phyloP scores from a whole-genome alignment of 1,140 invertebrate genomes.

The Bombus waltoni region DNA sequence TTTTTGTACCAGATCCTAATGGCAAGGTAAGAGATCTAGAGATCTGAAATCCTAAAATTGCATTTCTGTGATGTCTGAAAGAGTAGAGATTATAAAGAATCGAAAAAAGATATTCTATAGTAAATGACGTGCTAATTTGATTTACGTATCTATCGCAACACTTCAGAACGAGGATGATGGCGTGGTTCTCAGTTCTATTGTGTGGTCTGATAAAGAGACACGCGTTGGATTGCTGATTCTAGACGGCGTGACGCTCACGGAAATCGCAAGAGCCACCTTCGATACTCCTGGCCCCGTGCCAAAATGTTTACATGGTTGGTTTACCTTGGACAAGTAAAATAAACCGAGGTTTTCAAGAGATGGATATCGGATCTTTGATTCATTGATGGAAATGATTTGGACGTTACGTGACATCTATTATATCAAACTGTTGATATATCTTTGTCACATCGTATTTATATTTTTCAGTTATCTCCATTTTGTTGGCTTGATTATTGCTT shows the following conservation, averaged over 20 bases:
- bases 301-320: slow-evolving; percentile 93
- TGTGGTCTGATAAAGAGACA: slow-evolving; percentile 86
- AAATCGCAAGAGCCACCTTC: slow-evolving; percentile 88
- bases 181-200: slow-evolving; percentile 87
- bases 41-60: background rate
- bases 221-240: slow-evolving; percentile 87
- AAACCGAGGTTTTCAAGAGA: background rate
- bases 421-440: background rate
- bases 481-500: background rate
- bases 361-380: background rate
- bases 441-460: background rate
- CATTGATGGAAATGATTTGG: background rate
- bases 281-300: slow-evolving; percentile 88
- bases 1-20: slow-evolving; percentile 90
- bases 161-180: slow-evolving; percentile 89
- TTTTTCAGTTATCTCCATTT: background rate
- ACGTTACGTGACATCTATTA: background rate
- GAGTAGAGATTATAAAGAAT: background rate
- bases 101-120: no score
- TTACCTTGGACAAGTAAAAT: slow-evolving; percentile 76
- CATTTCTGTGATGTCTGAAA: background rate
- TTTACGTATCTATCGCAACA: background rate
- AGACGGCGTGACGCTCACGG: slow-evolving; percentile 86
- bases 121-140: background rate
- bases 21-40: slow-evolving; percentile 82